phyloP scores from a whole-genome alignment of 2,113 vertebrate genomes.

The Mola mola region DNA sequence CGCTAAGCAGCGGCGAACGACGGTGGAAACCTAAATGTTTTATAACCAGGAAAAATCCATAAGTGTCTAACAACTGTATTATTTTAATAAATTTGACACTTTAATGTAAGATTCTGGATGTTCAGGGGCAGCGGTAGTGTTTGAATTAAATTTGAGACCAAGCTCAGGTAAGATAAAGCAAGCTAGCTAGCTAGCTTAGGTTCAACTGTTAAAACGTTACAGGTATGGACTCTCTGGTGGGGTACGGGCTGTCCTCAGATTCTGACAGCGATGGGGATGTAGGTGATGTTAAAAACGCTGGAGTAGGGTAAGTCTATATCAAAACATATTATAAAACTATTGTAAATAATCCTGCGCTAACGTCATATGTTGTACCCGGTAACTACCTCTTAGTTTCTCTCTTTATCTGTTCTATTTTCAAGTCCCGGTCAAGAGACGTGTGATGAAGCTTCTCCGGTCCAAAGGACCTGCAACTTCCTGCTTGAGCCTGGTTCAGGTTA shows the following conservation, averaged over 20 bases:
- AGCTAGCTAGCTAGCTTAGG: slow-evolving; percentile 8
- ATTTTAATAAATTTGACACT: neutral
- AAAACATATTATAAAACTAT: neutral
- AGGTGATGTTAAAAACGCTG: slow-evolving; percentile 35
- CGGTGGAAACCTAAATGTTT: neutral
- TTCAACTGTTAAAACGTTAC: neutral
- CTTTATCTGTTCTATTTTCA: neutral
- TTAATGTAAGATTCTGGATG: accelerated
- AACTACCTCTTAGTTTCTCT: neutral
- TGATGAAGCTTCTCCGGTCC: slow-evolving; percentile 3
- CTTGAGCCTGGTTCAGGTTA: slow-evolving; percentile 75
- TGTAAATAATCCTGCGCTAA: neutral
- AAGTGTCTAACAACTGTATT: accelerated
- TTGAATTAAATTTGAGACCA: neutral
- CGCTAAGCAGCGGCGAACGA: slow-evolving; percentile 4
- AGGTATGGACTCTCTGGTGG: slow-evolving; percentile 77
- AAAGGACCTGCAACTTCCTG: slow-evolving; percentile 74
- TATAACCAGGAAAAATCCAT: neutral
- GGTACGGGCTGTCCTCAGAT: slow-evolving; percentile 80
- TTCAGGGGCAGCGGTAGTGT: neutral
- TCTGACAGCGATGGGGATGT: slow-evolving; percentile 76
- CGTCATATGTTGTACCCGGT: neutral
- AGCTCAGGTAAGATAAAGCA: neutral
- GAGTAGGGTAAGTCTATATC: slow-evolving; percentile 11
- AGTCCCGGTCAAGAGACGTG: slow-evolving; percentile 26